Base-by-base conservation (phyloP, 2,888 invertebrate genomes). In the Germaria angustata region DNA sequence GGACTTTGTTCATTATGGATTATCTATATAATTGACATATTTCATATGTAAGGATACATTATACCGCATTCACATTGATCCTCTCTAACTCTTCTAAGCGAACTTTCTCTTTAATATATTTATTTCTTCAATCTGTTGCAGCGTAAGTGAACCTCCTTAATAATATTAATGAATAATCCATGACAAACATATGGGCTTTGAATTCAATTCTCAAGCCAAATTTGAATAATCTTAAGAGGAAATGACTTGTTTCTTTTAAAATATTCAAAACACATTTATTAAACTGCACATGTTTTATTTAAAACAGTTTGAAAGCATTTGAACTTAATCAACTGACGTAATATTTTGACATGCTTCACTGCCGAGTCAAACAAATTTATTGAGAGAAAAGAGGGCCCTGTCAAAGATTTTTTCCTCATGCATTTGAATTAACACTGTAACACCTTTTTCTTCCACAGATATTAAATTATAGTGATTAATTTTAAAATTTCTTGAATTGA, bases 341-440 rank as follows among this genome's bases (percentile, higher is more conserved):
- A 82, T 82, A 55, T 78, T 82, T 82, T 69, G 79, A 82, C 79
- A 82, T 55, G 34, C 49, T 63, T 2, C 51, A 34, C 28, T 28
- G 17, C 28, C 61, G 41, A 53, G 65, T 44, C 22, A 44, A 6
- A 13, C 39, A 53, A 28, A 53, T 32, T 53, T 53, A 59, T 41
- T 32, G 46, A 57, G 46, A 53, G 17, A n/a, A 41, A 15, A 24
- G 53, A 7, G 4, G 3, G 15, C 22, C 9, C 51, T 65, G 71
- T 57, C 71, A 65, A 57, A 57, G 39, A 39, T 7, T 75, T 36
- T 13, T 0, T 1, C 9, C 13, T 49, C 6, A n/a, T 22, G 6
- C 2, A 28, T 49, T 2, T 32, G 65, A 69, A 78, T 79, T 82
- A 82, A 71, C 82, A 57, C 79, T 59, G 57, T 66, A 82, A 82